Evolutionary conservation across 2,113 vertebrate species (phyloP), one percentile per base, ranked within the genome.

Genomic region (Pelusios castaneus): DNA sequence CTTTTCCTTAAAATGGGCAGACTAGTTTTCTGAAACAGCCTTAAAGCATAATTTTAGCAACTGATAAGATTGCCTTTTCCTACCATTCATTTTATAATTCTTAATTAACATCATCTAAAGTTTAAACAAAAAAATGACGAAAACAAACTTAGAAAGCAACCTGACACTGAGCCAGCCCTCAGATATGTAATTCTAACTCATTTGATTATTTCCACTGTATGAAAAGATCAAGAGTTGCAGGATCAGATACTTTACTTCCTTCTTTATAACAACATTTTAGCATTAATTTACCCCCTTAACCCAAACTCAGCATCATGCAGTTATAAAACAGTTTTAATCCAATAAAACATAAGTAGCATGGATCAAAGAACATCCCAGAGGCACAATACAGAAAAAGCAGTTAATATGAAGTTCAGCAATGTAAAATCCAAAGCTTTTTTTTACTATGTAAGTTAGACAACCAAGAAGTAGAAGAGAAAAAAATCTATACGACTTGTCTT

Each of bases 311-410:
- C 88, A 80, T 29, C 84, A 83, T 17, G 31, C 85, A 82, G 79
- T 92, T 87, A 92, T 93, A 94, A 93, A 95, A 85, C 31, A 3
- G 41, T 54, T 93, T 88, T 97, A 96, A 95, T 94, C 91, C 95
- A 95, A 96, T 92, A 84, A 91, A 90, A 90, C 95, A 88, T 3
- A 70, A 92, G 67, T 92, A 92, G 93, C 84, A 22, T 34, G 94
- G 96, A 97, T 96, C 96, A 96, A 94, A 97, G 96, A 63, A 78
- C n/a, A 82, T 88, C 92, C 95, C 95, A 56, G 85, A 29, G 96
- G 93, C 94, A 17, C 89, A 29, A 80, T 3, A 56, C 6, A 4
- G 83, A 79, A 82, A 78, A 82, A 45, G 3, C 63, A 1, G 31
- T 82, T 80, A 78, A 0, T 41, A 21, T 4, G 3, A 75, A 85